phyloP scores from a whole-genome alignment of 1,140 invertebrate species.

The Bacillus rossius region DNA sequence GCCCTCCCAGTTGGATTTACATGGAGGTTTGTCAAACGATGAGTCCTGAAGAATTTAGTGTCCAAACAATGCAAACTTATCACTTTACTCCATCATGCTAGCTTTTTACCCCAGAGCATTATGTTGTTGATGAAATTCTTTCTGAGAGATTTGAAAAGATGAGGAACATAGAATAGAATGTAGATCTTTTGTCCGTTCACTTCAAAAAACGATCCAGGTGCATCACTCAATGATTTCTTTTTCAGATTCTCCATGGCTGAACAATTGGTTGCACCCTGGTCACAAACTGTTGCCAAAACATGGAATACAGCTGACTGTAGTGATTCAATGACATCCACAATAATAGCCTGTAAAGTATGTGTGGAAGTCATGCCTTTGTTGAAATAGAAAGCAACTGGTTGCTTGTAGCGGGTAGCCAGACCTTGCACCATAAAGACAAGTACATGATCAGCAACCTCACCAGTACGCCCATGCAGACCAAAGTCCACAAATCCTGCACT shows the following conservation, averaged over 20 bases:
- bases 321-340: conserved; percentile 8
- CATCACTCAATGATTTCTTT: neutral
- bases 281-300: conserved; percentile 8
- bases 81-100: neutral
- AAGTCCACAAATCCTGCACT: conserved; percentile 20
- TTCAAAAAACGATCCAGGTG: neutral
- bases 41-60: neutral
- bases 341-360: conserved; percentile 3
- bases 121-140: neutral
- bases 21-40: neutral
- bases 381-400: conserved; percentile 29
- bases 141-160: neutral
- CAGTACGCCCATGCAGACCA: conserved; percentile 14
- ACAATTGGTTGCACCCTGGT: conserved; percentile 8
- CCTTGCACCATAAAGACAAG: conserved; percentile 35
- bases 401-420: conserved; percentile 28
- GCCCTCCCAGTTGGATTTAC: neutral
- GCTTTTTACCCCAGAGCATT: neutral
- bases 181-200: neutral
- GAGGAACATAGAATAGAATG: neutral
- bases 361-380: conserved; percentile 11
- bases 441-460: conserved; percentile 33
- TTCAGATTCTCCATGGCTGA: neutral
- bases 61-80: neutral
- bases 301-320: conserved; percentile 7